These are phyloP conservation scores for Synergus itoensis DNA, from an alignment of 2,888 invertebrate species.

Conservation along the genomic window DNA sequence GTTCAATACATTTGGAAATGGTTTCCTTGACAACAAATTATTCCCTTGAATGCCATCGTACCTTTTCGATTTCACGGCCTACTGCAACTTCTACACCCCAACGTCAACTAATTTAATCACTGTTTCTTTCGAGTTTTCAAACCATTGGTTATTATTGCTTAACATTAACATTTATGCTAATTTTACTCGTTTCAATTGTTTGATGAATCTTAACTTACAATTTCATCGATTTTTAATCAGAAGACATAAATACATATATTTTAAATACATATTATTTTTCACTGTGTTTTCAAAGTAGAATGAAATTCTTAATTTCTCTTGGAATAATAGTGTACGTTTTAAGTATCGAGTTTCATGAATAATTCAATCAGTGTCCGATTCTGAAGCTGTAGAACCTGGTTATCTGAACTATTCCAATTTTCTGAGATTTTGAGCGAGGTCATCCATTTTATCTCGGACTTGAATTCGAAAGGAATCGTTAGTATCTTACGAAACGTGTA, in stretches of 20 bases:
- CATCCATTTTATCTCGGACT: background rate
- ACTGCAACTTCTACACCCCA: background rate
- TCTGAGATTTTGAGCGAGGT: background rate
- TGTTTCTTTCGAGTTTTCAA: slow-evolving; percentile 1
- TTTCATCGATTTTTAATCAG: no score
- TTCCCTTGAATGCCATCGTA: background rate
- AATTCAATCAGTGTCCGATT: background rate
- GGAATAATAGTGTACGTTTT: no score
- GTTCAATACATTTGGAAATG: background rate
- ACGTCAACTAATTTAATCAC: background rate
- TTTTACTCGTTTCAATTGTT: no score
- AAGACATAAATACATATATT: no score
- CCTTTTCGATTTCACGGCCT: slow-evolving; percentile 34
- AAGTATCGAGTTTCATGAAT: background rate
- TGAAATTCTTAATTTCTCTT: no score
- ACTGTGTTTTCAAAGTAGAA: no score
- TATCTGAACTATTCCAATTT: slow-evolving; percentile 1
- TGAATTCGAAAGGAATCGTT: background rate
- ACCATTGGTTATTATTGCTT: no score
- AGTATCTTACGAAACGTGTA: background rate
- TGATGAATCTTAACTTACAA: no score
- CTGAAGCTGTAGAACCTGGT: background rate
- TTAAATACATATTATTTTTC: no score
- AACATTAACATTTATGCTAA: no score
- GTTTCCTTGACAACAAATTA: slow-evolving; percentile 12